These are phyloP conservation scores for Saturnia pavonia DNA, from an alignment of 2,888 invertebrate genomes.

Conservation along the genomic window DNA sequence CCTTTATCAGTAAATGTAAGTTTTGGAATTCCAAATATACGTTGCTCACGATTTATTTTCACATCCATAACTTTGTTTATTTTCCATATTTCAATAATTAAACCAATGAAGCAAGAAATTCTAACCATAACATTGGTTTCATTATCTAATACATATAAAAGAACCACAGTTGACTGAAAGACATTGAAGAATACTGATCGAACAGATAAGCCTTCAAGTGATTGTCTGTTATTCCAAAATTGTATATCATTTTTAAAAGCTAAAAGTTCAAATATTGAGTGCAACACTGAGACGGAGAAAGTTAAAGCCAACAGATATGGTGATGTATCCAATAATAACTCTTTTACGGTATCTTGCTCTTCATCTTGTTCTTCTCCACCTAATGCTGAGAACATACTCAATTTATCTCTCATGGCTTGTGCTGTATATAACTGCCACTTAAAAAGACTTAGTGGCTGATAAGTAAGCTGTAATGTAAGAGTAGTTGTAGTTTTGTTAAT, in stretches of 20 bases:
- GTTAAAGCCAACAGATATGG: constrained; percentile 96
- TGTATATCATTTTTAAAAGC: constrained; percentile 99
- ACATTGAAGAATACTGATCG: constrained; percentile 99
- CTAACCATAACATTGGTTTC: constrained; percentile 98
- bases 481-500: constrained; percentile 92
- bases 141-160: constrained; percentile 98
- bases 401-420: constrained; percentile 95
- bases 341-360: constrained; percentile 95
- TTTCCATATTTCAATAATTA: constrained; percentile 99
- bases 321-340: constrained; percentile 97
- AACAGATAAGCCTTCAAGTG: constrained; percentile 98
- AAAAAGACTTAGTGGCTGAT: constrained; percentile 96
- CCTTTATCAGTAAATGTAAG: constrained; percentile 95
- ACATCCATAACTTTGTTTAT: constrained; percentile 96
- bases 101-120: constrained; percentile 96
- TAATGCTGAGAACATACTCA: constrained; percentile 85
- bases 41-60: constrained; percentile 87
- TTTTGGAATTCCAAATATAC: constrained; percentile 90
- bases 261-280: constrained; percentile 98
- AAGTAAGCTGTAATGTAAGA: constrained; percentile 87
- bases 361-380: constrained; percentile 90
- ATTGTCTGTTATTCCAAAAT: constrained; percentile 99
- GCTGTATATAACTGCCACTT: constrained; percentile 99
- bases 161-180: constrained; percentile 96
- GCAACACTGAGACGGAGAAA: constrained; percentile 94